Base-by-base conservation (phyloP, 2,888 invertebrate species). In the Drosophila glabriapex region DNA sequence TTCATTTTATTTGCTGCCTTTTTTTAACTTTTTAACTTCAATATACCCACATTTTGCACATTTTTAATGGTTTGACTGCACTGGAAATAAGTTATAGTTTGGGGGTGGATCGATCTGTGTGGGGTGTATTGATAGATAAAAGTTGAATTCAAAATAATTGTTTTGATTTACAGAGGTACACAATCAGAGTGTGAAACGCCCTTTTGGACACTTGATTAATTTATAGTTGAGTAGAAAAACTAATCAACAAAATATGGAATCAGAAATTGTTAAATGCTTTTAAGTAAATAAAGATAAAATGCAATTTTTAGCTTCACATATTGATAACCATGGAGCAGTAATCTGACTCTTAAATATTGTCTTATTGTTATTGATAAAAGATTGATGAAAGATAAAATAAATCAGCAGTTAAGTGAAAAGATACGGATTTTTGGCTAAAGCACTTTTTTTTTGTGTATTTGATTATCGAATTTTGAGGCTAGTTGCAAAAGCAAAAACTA, bases 371-470 rank as follows among this genome's bases (percentile, higher is more conserved):
- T 14, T 22, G 9, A 19, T 9, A 4, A 9, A 19, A 9, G 19
- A 19, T 14, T 46, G 19, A 39, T 9, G 19, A 9, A 39, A 19
- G 4, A 19, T 3, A 12, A n/a, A 22, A n/a, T 14, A 22, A 22
- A 22, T 14, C 3, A 14, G 6, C 10, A 14, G 41, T 41, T 19
- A 6, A 22, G 12, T 3, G 12, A 6, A 14, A 1, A 12, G 4
- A 7, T 5, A 12, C 4, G 4, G 0, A n/a, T n/a, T 0, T 41
- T 41, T 4, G 1, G n/a, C n/a, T 10, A 4, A 25, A 7, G 12
- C 6, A 25, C 6, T 49, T 49, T 41, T 14, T 46, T 6, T 46
- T 9, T 1, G 9, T 14, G 12, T 12, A 1, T 22, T 14, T 14
- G 1, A 46, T 1, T 43, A 4, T 46, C 14, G 6, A 22, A 12